Conservation (phyloP, 53 echinoderm and acorn worm species). For the Echinometra lucunter region DNA sequence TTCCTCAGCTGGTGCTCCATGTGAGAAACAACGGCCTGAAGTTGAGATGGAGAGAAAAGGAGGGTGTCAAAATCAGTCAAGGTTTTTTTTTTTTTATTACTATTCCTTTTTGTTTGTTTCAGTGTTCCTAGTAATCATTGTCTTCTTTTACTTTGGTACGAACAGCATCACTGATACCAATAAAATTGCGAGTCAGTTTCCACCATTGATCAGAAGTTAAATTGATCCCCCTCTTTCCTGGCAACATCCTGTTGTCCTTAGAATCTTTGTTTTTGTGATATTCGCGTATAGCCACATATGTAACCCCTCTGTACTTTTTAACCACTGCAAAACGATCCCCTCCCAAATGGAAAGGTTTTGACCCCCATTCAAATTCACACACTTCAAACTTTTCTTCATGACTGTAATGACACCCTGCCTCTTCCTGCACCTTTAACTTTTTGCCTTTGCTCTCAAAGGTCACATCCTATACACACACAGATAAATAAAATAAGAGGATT, state of each 20-base stretch:
- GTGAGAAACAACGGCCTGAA: too few relatives aligned
- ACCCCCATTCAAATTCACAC: constrained; percentile 55
- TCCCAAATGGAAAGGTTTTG: constrained; percentile 50
- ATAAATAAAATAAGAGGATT: too few relatives aligned
- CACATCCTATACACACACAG: too few relatives aligned
- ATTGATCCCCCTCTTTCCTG: constrained; percentile 42
- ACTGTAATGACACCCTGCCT: constrained; percentile 49
- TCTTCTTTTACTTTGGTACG: neutral
- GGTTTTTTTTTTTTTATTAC: too few relatives aligned
- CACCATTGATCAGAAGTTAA: constrained; percentile 14
- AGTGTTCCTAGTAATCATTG: too few relatives aligned
- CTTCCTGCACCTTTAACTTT: constrained; percentile 29
- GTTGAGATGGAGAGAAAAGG: too few relatives aligned
- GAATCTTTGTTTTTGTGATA: neutral
- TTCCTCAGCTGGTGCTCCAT: too few relatives aligned
- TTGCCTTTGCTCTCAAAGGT: neutral
- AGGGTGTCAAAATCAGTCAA: too few relatives aligned
- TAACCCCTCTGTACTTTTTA: constrained; percentile 25
- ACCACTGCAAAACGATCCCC: constrained; percentile 41
- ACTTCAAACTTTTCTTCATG: neutral
- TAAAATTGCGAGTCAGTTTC: neutral
- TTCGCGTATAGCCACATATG: constrained; percentile 35
- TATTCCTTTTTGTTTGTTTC: too few relatives aligned
- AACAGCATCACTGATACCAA: constrained; percentile 27
- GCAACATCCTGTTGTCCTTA: constrained; percentile 41